Percentiles rank a stretch among this genome's conserved stretches.
Evolutionary conservation across 2,113 vertebrate species (phyloP).

Genomic region (Cyphomyrus discorhynchus): DNA sequence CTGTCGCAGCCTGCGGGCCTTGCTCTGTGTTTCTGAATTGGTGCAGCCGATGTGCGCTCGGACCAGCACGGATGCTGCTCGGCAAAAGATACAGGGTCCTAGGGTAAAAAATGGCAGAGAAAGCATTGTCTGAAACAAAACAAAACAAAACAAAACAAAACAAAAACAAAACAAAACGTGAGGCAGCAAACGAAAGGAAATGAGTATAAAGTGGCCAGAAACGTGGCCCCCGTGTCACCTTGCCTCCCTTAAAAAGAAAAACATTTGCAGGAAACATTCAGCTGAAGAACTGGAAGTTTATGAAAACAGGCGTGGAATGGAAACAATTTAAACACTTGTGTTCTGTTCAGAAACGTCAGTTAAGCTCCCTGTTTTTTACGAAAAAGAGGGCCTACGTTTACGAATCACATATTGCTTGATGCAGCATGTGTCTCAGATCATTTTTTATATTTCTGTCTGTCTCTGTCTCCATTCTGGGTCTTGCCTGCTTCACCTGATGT

Average conservation of each 20-base stretch:
- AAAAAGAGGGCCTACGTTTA: slow-evolving; percentile 6
- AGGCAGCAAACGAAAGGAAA: slow-evolving; percentile 28
- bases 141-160: too few relatives aligned
- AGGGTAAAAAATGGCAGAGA: background rate
- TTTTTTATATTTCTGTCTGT: slow-evolving; percentile 21
- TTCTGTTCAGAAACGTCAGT: slow-evolving; percentile 39
- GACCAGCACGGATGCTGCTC: background rate
- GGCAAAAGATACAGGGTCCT: background rate
- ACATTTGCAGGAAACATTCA: background rate
- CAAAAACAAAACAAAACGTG: background rate
- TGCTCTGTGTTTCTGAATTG: background rate
- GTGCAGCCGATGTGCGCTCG: background rate
- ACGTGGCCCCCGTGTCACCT: background rate
- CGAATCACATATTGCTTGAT: background rate
- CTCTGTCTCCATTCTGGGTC: slow-evolving; percentile 27
- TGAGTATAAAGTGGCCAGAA: slow-evolving; percentile 12
- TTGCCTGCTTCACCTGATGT: background rate
- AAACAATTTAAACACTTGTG: slow-evolving; percentile 24
- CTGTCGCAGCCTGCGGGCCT: background rate
- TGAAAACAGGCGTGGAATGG: slow-evolving; percentile 25
- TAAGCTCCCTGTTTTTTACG: slow-evolving; percentile 38
- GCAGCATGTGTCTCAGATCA: background rate
- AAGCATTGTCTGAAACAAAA: background rate
- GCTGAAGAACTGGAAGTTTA: slow-evolving; percentile 2
- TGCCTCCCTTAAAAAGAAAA: background rate